Evolutionary conservation across 2,888 invertebrate species (phyloP).

Genomic region (Tipula unca): DNA sequence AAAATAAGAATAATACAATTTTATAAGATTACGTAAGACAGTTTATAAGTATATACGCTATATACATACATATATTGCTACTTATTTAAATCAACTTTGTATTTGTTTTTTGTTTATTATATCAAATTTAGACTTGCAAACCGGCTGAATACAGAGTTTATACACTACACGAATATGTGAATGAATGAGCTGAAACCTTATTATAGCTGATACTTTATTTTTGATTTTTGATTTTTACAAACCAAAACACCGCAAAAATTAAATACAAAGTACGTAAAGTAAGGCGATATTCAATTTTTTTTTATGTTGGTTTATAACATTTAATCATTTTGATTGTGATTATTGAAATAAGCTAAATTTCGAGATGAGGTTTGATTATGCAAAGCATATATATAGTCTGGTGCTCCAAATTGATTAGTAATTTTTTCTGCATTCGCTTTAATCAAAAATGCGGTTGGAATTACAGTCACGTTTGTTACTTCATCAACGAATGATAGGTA

Average conservation of each 20-base stretch:
- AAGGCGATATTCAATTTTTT: background rate
- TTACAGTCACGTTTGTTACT: background rate
- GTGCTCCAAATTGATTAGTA: background rate
- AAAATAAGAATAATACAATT: background rate
- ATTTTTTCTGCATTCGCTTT: background rate
- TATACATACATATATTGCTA: background rate
- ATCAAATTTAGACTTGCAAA: background rate
- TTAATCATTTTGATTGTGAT: background rate
- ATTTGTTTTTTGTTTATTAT: background rate
- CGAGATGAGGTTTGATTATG: background rate
- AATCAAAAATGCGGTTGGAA: background rate
- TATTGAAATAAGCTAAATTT: background rate
- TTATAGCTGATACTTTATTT: background rate
- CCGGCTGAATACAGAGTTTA: background rate
- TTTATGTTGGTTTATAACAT: too few species aligned
- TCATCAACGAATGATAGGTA: background rate
- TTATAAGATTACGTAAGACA: background rate
- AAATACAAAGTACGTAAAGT: background rate
- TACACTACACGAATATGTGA: background rate
- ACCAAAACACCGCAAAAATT: background rate
- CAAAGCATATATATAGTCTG: background rate
- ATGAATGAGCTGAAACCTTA: background rate
- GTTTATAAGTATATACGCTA: background rate
- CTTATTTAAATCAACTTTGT: slow-evolving; percentile 4
- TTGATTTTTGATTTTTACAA: background rate